Evolutionary conservation across 2,888 invertebrate genomes (phyloP).

Genomic region (Macrophya annulata): DNA sequence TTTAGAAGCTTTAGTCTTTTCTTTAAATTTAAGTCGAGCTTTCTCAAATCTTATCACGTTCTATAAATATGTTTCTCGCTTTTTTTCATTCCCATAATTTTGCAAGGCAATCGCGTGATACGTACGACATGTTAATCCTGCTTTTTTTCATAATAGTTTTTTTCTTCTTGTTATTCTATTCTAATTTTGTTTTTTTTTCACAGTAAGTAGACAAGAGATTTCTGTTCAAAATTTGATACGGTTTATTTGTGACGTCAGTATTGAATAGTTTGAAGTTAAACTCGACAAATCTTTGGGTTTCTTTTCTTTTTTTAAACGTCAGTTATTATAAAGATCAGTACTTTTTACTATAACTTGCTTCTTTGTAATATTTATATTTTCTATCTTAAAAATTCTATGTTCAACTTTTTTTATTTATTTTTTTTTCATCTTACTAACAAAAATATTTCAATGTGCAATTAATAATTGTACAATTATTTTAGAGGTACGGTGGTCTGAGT

Average conservation of each 20-base stretch:
- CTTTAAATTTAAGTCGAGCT: neutral
- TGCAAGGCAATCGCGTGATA: conserved; percentile 35
- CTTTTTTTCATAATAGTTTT: conserved; percentile 19
- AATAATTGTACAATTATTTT: conserved; percentile 47
- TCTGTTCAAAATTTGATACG: neutral
- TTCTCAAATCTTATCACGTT: conserved; percentile 26
- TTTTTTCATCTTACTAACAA: conserved; percentile 17
- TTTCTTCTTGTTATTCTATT: neutral
- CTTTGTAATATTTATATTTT: conserved; percentile 21
- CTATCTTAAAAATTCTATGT: conserved; percentile 45
- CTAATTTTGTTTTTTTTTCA: neutral
- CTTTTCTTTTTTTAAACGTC: neutral
- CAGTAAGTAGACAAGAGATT: neutral
- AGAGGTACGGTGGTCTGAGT: conserved; percentile 47
- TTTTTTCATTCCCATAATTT: conserved; percentile 2
- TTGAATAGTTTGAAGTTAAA: neutral
- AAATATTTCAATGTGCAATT: conserved; percentile 43
- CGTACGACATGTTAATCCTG: conserved; percentile 17
- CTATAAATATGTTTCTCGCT: neutral
- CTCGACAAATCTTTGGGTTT: neutral
- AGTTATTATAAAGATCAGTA: neutral
- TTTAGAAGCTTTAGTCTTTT: conserved; percentile 56
- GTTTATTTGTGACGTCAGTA: neutral
- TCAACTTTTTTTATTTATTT: conserved; percentile 25
- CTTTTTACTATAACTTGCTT: neutral